Evolutionary conservation across 2,113 vertebrate genomes (phyloP), one percentile per base, ranked within the genome.

Genomic region (Chaetura pelagica): DNA sequence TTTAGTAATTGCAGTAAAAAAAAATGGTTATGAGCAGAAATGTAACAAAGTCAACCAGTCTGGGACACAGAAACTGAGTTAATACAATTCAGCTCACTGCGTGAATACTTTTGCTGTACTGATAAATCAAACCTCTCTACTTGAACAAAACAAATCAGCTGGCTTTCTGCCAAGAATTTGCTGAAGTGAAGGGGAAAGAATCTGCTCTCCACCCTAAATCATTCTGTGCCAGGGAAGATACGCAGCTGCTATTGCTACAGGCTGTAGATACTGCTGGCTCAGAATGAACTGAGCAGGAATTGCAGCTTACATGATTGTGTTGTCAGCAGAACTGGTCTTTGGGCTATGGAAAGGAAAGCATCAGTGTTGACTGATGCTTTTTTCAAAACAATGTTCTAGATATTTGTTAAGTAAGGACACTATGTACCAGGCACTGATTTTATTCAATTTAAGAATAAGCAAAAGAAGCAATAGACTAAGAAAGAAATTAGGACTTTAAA

Each of bases 141-240:
- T 77, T 30, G 29, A 83, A 90, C 72, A 95, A 86, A 90, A 90
- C 83, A 90, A 89, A 95, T 66, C 80, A 89, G 46, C 73, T 95
- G 94, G 90, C 57, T 71, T 91, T 67, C 63, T 61, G 93, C 85
- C 93, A 89, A 96, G 87, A 87, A 95, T 89, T 94, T 94, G 92
- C 67, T 94, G 62, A 88, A 93, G 69, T 95, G 90, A 73, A 95
- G 73, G 92, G 95, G 90, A 95, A 96, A 90, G 94, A 97, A 96
- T 95, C 93, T 91, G 91, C 68, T 95, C 95, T 94, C 89, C 91
- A 94, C 95, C 90, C 94, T 80, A 90, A 91, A 86, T 68, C 79
- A 67, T 66, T 87, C 78, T 69, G 87, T 94, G 94, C 94, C 95
- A 93, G 94, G 76, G 83, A 92, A 96, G 95, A 94, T 94, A 97